These are phyloP conservation scores for Ectemnius lituratus DNA, from an alignment of 2,888 invertebrate genomes.

Conservation along the genomic window DNA sequence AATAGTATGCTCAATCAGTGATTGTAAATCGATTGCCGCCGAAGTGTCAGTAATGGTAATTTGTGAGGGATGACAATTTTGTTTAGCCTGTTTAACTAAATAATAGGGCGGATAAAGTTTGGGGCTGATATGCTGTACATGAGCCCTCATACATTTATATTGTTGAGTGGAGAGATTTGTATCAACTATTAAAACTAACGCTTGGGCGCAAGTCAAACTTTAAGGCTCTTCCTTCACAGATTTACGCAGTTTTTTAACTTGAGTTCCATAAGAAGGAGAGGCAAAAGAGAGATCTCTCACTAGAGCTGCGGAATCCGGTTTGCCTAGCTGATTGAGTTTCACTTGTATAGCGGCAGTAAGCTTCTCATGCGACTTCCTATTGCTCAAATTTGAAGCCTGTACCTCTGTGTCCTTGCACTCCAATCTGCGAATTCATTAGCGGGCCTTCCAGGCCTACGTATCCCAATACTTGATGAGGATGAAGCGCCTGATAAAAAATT, in stretches of 20 bases:
- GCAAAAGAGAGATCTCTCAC: slow-evolving; percentile 2
- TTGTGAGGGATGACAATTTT: slow-evolving; percentile 14
- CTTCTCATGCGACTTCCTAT: neutral
- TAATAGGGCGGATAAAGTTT: slow-evolving; percentile 17
- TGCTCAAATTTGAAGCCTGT: neutral
- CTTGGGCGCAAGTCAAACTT: slow-evolving; percentile 7
- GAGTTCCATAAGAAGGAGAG: neutral
- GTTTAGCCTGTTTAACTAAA: slow-evolving; percentile 15
- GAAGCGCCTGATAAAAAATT: too few species aligned
- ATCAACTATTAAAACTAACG: slow-evolving; percentile 13
- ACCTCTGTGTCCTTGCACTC: neutral
- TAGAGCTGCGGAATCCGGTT: slow-evolving; percentile 12
- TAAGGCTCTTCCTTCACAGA: neutral
- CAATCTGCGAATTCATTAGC: neutral
- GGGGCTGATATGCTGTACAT: neutral
- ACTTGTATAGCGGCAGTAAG: neutral
- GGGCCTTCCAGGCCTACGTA: neutral
- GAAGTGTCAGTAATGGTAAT: slow-evolving; percentile 5
- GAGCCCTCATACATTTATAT: slow-evolving; percentile 7
- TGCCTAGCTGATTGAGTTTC: neutral
- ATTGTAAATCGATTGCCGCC: slow-evolving; percentile 17
- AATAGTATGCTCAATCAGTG: slow-evolving; percentile 15
- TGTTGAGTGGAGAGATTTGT: slow-evolving; percentile 14
- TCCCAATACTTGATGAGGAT: too few species aligned
- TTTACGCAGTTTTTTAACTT: slow-evolving; percentile 5